Evolutionary conservation across 2,113 vertebrate genomes (phyloP).

Genomic region (Pseudonaja textilis): DNA sequence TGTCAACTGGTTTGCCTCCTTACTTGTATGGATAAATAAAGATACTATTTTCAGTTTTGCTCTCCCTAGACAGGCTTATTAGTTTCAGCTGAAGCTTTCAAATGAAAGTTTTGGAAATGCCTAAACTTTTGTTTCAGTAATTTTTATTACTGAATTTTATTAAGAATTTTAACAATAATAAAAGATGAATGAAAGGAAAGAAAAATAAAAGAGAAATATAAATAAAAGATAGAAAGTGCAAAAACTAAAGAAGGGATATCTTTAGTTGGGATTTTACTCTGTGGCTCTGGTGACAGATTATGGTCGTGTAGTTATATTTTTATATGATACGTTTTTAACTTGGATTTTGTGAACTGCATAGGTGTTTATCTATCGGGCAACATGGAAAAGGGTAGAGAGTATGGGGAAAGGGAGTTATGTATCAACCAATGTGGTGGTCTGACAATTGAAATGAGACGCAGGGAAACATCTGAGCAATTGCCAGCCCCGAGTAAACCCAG

Average conservation of each 20-base stretch:
- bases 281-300: background rate
- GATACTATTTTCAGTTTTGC: background rate
- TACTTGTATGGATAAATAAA: background rate
- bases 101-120: background rate
- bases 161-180: no score
- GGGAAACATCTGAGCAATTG: no score
- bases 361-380: background rate
- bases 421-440: no score
- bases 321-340: background rate
- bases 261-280: background rate
- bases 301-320: background rate
- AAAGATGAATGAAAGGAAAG: no score
- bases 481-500: no score
- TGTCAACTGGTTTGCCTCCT: background rate
- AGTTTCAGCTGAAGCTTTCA: background rate
- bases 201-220: no score
- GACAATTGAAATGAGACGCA: no score
- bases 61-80: background rate
- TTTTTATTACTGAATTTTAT: background rate
- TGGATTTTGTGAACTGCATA: background rate
- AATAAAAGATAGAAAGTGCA: no score
- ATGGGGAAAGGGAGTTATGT: background rate
- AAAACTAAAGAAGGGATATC: background rate
- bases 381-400: background rate
- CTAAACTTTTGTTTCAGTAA: background rate